These are phyloP conservation scores for Sepiola atlantica DNA, from an alignment of 2,888 invertebrate genomes.

Conservation along the genomic window DNA sequence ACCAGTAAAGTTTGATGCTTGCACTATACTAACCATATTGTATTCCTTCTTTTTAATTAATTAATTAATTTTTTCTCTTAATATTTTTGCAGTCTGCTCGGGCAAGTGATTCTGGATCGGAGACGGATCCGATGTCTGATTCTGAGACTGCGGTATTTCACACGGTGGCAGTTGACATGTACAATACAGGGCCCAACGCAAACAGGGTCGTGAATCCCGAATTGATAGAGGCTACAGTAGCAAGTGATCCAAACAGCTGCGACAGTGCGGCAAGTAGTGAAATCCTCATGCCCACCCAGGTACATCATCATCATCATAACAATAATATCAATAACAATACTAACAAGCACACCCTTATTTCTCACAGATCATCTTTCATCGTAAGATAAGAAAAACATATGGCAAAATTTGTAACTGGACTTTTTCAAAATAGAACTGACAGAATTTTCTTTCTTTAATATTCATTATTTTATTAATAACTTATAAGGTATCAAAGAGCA, in stretches of 20 bases:
- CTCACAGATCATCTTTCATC: constrained; percentile 6
- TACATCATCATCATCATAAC: constrained; percentile 45
- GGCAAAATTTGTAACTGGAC: background rate
- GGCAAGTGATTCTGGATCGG: constrained; percentile 59
- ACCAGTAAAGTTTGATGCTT: background rate
- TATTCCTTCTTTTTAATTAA: background rate
- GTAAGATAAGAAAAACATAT: background rate
- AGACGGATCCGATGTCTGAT: constrained; percentile 62
- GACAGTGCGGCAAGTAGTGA: constrained; percentile 64
- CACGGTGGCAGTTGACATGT: constrained; percentile 49
- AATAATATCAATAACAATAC: background rate
- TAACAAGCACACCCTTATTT: background rate
- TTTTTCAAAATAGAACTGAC: background rate
- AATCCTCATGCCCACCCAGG: constrained; percentile 65
- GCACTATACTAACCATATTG: background rate
- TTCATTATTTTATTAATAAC: no score
- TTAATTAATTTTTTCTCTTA: background rate
- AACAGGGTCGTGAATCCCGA: constrained; percentile 14
- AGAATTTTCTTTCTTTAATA: background rate
- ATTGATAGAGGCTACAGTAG: constrained; percentile 49
- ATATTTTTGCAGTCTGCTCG: constrained; percentile 16
- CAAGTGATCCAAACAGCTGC: constrained; percentile 54
- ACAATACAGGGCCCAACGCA: constrained; percentile 33
- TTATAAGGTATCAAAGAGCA: no score
- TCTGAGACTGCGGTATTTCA: constrained; percentile 57